A percentile compares a stretch with the other conserved stretches of the same genome.
These are phyloP conservation scores for Onychorhynchus coronatus DNA, from an alignment of 2,113 vertebrate genomes.

Conservation along the genomic window DNA sequence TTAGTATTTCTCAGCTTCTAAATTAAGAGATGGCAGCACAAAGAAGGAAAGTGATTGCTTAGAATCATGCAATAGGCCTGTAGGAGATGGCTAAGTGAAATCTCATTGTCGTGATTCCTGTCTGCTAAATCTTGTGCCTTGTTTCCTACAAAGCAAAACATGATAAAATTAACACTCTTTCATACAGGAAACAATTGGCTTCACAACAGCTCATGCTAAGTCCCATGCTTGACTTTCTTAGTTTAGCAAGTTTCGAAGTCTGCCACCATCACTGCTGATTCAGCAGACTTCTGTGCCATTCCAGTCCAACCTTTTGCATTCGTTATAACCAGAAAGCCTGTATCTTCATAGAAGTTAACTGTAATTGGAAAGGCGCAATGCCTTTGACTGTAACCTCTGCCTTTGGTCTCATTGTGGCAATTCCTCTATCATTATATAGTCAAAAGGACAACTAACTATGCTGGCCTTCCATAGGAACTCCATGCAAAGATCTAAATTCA, in stretches of 20 bases:
- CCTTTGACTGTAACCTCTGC: not conserved
- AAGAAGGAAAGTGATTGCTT: not conserved
- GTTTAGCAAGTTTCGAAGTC: not conserved
- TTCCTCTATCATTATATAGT: not conserved
- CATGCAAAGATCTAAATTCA: not conserved
- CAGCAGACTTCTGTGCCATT: not conserved
- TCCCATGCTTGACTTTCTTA: not conserved
- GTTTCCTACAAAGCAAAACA: not conserved
- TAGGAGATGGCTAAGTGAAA: not conserved
- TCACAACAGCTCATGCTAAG: not conserved
- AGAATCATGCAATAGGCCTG: not conserved
- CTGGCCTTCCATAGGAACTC: not conserved
- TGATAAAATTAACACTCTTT: not conserved
- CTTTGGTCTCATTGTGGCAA: not conserved
- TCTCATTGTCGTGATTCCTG: not conserved
- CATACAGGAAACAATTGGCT: not conserved
- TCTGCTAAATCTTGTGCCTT: not conserved
- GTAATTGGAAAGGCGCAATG: not conserved
- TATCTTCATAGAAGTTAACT: not conserved
- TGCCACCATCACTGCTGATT: not conserved
- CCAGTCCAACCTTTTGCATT: not conserved
- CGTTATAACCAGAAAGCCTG: not conserved
- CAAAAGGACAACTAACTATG: not conserved
- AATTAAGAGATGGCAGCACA: not conserved
- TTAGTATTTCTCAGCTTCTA: not conserved